Percentiles rank a stretch among this genome's conserved stretches.
These are phyloP conservation scores for Dysmachus trigonus DNA, from an alignment of 2,888 invertebrate species.

Conservation along the genomic window DNA sequence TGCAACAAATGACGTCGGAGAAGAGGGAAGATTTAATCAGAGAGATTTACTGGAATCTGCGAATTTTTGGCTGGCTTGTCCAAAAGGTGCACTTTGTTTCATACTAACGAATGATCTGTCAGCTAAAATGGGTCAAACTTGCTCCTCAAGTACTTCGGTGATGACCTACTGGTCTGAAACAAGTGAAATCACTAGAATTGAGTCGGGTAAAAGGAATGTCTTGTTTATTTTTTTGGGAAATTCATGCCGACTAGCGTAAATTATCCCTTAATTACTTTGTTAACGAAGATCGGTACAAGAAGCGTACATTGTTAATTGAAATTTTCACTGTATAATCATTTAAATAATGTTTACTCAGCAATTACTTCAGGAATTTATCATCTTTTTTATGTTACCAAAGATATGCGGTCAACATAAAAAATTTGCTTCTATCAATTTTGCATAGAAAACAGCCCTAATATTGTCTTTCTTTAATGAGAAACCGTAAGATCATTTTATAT, in stretches of 20 bases:
- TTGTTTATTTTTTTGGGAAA: background rate
- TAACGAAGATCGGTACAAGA: background rate
- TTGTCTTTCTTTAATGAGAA: too few relatives aligned
- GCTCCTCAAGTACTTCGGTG: background rate
- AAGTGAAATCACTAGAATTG: background rate
- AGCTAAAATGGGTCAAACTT: background rate
- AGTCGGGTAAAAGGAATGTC: background rate
- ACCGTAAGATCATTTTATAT: too few relatives aligned
- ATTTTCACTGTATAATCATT: background rate
- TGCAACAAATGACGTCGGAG: background rate
- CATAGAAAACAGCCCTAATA: too few relatives aligned
- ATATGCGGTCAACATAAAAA: too few relatives aligned
- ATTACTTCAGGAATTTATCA: too few relatives aligned
- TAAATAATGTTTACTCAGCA: background rate
- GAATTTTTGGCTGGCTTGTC: background rate
- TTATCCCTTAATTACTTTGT: background rate
- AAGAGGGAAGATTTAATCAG: background rate
- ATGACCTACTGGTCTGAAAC: background rate
- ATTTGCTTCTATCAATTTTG: too few relatives aligned
- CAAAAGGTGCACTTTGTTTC: conserved; percentile 3
- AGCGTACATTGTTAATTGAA: background rate
- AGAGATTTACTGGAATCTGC: background rate
- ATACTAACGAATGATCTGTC: background rate
- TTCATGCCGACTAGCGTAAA: background rate
- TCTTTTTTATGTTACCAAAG: too few relatives aligned